A percentile compares a stretch with the other conserved stretches of the same genome.
Conservation (phyloP, 2,113 vertebrate species). For the Gallinago media region DNA sequence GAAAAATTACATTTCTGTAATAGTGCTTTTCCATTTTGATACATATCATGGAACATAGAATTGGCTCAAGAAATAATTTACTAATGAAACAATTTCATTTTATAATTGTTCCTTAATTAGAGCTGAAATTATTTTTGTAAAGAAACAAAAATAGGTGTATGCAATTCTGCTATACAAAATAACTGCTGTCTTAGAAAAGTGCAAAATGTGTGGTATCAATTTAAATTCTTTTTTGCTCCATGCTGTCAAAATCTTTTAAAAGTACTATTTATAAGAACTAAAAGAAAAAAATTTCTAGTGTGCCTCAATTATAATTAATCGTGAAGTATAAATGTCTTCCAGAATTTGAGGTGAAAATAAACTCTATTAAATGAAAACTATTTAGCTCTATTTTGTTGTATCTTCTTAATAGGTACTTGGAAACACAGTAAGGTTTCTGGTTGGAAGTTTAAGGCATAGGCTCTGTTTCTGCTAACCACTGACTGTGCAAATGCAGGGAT, state of each 20-base stretch:
- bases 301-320: not conserved
- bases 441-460: not conserved
- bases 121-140: not conserved
- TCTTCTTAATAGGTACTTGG: not conserved
- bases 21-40: not conserved
- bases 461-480: not conserved
- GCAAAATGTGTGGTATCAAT: not conserved
- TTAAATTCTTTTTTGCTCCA: not conserved
- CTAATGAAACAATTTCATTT: not conserved
- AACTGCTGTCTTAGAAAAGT: not conserved
- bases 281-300: not conserved
- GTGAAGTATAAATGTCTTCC: not conserved
- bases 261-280: not conserved
- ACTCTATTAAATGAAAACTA: not conserved
- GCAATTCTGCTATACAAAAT: not conserved
- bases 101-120: not conserved
- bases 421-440: not conserved
- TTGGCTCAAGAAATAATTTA: not conserved
- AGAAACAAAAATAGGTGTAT: not conserved
- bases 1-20: conserved; percentile 1
- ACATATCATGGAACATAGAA: not conserved
- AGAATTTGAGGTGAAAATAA: not conserved
- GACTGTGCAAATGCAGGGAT: not conserved
- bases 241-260: not conserved
- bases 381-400: not conserved